Base-by-base conservation (phyloP, 2,888 invertebrate genomes). In the Eupithecia dodoneata region DNA sequence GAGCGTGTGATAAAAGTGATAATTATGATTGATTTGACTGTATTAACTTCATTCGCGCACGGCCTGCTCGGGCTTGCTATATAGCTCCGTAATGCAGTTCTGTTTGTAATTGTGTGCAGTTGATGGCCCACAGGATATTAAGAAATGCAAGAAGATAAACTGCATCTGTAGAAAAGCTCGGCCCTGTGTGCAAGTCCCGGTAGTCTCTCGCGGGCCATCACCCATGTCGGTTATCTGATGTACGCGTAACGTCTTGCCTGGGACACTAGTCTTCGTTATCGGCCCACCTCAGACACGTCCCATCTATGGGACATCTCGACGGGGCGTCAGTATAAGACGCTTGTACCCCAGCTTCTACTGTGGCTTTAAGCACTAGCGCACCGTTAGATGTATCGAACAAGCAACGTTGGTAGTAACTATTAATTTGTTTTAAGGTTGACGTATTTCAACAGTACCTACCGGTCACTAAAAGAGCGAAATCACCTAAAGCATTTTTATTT, bases 181-280 rank as follows among this genome's bases (percentile, higher is more conserved):
- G 30, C 63, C 30, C 59, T 15, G 18, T 18, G 18, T 59, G 63
- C 30, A 63, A 30, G 63, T 69, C 67, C 18, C 18, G 44, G 45
- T 42, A 44, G 13, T 42, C n/a, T 44, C 13, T 10, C 45, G 47
- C 13, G 63, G 49, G 67, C 74, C 88, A 87, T 89, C 89, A 86
- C 85, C 86, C 86, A 86, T 75, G 76, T 79, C 76, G 80, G 83
- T 78, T 92, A 93, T 93, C 93, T 85, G 93, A 93, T 93, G 89
- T 87, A 91, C 90, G 92, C 88, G 89, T 89, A 88, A 90, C 87
- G 85, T 87, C 87, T 85, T 83, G 78, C 87, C 87, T 83, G 85
- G 87, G 87, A 82, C 88, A 88, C 91, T 88, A 88, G 85, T 87
- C 88, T 79, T 83, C 79, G 86, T 88, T 91, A 92, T 92, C 92